Evolutionary conservation across 2,797 vertebrate species (phyloP).

Genomic region (Onychomys arenicola): DNA sequence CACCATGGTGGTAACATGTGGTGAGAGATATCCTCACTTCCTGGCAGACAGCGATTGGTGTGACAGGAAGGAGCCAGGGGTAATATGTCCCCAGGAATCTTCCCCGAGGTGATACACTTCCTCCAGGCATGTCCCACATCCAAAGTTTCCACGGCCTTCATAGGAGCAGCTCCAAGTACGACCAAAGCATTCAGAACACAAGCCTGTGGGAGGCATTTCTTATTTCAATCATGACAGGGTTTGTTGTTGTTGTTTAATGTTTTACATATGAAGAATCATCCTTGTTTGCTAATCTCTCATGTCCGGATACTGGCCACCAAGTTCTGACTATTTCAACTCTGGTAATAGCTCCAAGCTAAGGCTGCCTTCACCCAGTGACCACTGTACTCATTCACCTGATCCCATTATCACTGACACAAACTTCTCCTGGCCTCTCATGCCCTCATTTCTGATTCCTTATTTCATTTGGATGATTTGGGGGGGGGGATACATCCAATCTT

Average conservation of each 20-base stretch:
- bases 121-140: not conserved
- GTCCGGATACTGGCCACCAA: not conserved
- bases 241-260: not conserved
- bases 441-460: not conserved
- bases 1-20: not conserved
- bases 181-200: not conserved
- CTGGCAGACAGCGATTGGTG: not conserved
- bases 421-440: rapidly evolving
- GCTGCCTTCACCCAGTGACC: not conserved
- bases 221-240: not conserved
- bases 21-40: not conserved
- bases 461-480: not conserved
- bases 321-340: not conserved
- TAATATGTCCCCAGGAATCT: not conserved
- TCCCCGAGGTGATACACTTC: not conserved
- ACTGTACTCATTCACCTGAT: not conserved
- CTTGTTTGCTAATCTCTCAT: not conserved
- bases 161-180: too few relatives aligned
- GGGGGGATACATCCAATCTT: not conserved
- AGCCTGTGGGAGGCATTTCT: not conserved
- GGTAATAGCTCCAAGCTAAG: not conserved
- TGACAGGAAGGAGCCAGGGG: not conserved
- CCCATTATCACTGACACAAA: not conserved
- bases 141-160: not conserved
- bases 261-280: not conserved